These are phyloP conservation scores for Semaprochilodus insignis DNA, from an alignment of 2,797 vertebrate species.

Conservation along the genomic window DNA sequence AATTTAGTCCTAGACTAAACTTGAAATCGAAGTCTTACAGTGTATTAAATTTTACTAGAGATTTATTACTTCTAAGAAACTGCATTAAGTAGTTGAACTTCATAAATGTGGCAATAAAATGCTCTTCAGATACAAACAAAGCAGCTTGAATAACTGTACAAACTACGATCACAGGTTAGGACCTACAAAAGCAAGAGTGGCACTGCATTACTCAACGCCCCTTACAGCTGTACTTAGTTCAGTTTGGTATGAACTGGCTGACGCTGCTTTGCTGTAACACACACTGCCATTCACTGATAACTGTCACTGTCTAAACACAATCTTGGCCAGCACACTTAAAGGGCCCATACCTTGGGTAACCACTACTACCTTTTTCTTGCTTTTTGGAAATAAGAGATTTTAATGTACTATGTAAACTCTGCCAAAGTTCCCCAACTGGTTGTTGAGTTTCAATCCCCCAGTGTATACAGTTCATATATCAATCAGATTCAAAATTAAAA, in stretches of 20 bases:
- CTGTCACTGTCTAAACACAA: neutral
- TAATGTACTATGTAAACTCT: no score
- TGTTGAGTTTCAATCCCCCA: no score
- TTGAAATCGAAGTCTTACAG: no score
- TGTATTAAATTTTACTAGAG: no score
- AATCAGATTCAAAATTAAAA: no score
- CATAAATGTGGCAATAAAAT: neutral
- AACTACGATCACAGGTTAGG: neutral
- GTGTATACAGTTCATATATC: no score
- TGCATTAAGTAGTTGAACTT: no score
- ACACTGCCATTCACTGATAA: neutral
- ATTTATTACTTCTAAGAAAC: neutral
- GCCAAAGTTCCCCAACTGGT: no score
- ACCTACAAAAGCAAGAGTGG: neutral
- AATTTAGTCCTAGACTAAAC: no score
- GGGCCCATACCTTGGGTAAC: no score
- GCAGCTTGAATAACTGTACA: neutral
- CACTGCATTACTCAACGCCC: neutral
- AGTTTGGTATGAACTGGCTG: neutral
- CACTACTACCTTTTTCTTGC: neutral
- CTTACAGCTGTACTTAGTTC: neutral
- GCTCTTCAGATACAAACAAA: neutral
- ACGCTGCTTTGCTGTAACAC: neutral
- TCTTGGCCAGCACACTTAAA: neutral
- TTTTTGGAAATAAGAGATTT: no score